phyloP scores from a whole-genome alignment of 1,140 invertebrate species.

The Aphis craccivora region DNA sequence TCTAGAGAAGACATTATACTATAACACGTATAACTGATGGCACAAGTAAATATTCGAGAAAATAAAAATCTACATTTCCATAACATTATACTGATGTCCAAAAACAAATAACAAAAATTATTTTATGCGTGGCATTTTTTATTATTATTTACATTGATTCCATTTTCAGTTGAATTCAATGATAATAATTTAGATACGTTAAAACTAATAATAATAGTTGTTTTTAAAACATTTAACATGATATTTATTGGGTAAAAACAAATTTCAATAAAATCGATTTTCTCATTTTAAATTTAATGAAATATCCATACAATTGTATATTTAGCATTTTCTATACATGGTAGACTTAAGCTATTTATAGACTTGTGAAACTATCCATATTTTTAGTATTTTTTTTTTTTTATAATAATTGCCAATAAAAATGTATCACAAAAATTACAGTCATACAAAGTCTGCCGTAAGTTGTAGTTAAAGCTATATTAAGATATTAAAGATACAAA shows the following conservation, averaged over 20 bases:
- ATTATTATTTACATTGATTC: no score
- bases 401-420: no score
- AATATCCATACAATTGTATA: not conserved
- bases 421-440: no score
- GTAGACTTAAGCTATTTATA: not conserved
- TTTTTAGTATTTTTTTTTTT: not conserved
- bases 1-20: not conserved
- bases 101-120: not conserved
- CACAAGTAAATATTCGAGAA: not conserved
- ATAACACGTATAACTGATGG: not conserved
- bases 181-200: no score
- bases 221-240: no score
- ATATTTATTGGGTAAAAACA: no score
- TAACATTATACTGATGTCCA: not conserved
- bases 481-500: no score
- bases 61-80: not conserved
- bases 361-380: not conserved
- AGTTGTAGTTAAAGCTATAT: no score
- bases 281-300: not conserved
- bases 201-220: no score
- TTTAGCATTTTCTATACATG: not conserved
- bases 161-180: no score
- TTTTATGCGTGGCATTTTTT: not conserved
- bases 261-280: not conserved
- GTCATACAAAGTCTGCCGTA: no score